These are phyloP conservation scores for Agonopterix alstromeriana DNA, from an alignment of 2,888 invertebrate species.

Conservation along the genomic window DNA sequence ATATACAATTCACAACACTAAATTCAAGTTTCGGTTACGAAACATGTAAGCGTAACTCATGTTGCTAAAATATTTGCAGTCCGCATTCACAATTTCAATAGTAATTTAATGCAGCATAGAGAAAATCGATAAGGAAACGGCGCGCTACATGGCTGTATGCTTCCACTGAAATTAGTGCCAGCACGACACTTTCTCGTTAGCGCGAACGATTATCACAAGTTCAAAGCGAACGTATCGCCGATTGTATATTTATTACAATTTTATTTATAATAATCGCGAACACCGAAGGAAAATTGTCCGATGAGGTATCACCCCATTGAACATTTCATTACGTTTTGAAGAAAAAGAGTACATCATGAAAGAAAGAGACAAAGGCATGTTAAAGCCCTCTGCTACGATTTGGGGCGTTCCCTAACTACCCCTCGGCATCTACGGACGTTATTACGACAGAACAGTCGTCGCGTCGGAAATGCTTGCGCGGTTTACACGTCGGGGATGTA, in stretches of 20 bases:
- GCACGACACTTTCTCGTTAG: conserved; percentile 41
- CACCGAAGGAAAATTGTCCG: conserved; percentile 26
- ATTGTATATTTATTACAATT: conserved; percentile 14
- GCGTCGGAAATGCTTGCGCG: too few species aligned
- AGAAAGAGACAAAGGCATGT: conserved; percentile 53
- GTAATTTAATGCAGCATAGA: conserved; percentile 70
- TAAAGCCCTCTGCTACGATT: conserved; percentile 29
- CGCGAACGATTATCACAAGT: conserved; percentile 24
- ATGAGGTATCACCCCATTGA: conserved; percentile 34
- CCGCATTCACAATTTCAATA: conserved; percentile 62
- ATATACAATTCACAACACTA: conserved; percentile 21
- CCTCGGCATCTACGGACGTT: conserved; percentile 21
- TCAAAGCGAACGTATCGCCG: conserved; percentile 12
- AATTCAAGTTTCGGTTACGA: conserved; percentile 26
- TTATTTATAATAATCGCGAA: conserved; percentile 23
- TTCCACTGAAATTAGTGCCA: conserved; percentile 43
- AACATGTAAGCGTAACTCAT: conserved; percentile 39
- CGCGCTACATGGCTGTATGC: conserved; percentile 53
- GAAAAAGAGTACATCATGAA: conserved; percentile 29
- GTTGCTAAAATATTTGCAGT: conserved; percentile 47
- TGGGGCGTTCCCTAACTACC: conserved; percentile 46
- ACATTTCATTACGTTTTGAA: conserved; percentile 28
- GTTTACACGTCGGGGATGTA: too few species aligned
- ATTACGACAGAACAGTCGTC: too few species aligned
- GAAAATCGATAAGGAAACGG: conserved; percentile 74